Conservation (phyloP, 2,888 invertebrate species). For the Nephrotoma guestfalica region DNA sequence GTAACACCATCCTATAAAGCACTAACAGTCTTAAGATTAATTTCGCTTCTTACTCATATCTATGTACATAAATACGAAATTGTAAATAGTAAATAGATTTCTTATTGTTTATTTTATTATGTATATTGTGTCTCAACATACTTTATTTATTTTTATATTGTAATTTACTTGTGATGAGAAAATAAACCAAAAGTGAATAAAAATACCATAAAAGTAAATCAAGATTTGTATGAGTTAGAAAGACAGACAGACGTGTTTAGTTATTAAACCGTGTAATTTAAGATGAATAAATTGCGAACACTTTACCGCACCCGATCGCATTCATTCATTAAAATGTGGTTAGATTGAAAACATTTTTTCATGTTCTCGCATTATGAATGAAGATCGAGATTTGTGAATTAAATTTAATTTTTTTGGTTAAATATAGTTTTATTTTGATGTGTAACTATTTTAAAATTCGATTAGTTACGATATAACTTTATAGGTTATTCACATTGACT, state of each 20-base stretch:
- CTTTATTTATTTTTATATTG: neutral
- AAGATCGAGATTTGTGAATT: neutral
- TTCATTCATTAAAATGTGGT: neutral
- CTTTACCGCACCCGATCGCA: neutral
- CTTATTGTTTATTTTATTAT: neutral
- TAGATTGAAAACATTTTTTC: neutral
- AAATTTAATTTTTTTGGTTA: neutral
- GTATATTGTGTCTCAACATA: neutral
- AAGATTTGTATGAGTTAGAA: neutral
- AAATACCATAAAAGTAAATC: neutral
- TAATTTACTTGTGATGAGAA: neutral
- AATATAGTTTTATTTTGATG: neutral
- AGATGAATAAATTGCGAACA: neutral
- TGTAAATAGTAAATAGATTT: neutral
- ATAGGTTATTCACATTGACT: neutral
- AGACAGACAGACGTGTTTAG: neutral
- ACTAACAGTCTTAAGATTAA: neutral
- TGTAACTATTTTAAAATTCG: neutral
- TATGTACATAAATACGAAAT: neutral
- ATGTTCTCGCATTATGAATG: neutral
- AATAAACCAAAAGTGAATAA: neutral
- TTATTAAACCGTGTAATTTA: neutral
- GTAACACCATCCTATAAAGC: neutral
- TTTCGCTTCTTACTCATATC: neutral
- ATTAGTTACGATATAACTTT: neutral